Base-by-base conservation (phyloP, 1,140 invertebrate species). In the Trachymyrmex cornetzi region DNA sequence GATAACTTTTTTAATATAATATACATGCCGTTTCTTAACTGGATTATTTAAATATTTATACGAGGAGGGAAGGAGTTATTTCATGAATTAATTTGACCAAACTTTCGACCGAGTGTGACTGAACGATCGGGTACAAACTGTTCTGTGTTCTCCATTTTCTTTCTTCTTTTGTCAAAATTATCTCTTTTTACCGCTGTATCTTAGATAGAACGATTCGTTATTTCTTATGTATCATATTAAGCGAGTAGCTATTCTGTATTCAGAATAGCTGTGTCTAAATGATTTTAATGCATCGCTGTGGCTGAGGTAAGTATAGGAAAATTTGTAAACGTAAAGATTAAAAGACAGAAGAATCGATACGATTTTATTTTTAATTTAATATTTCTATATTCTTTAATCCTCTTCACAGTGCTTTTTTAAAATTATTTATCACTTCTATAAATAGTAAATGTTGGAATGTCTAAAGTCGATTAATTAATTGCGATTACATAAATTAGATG, bases 31-130 rank as follows among this genome's bases (percentile, higher is more conserved):
- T 72, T 81, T 27, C 16, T 34, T 81, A 81, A 81, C 34, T 3
- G 50, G 64, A 71, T 55, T 81, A 81, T 81, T 81, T 81, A 81
- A 81, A 81, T 81, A 81, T 81, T 81, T 81, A 81, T 72, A 81
- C 34, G 27, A 19, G 19, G 34, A 66, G 16, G 5, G 64, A 7
- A 57, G 63, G 24, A 64, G 48, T 50, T 63, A 24, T 53, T 63
- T 50, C 14, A 50, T 50, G 79, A 53, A 85, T 79, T 63, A 72
- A 79, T 64, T 88, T 57, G 72, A 80, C 30, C 50, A 53, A 72
- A 75, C 53, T 72, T 87, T 84, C 24, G 12, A 14, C 50, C 48
- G 72, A 63, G 34, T 12, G 59, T 19, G 16, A 80, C 53, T 19
- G 86, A 85, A 19, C 85, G 88, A 89, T 85, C 64, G 87, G 77